phyloP scores from a whole-genome alignment of 2,888 invertebrate species.

The Litoditis marina region DNA sequence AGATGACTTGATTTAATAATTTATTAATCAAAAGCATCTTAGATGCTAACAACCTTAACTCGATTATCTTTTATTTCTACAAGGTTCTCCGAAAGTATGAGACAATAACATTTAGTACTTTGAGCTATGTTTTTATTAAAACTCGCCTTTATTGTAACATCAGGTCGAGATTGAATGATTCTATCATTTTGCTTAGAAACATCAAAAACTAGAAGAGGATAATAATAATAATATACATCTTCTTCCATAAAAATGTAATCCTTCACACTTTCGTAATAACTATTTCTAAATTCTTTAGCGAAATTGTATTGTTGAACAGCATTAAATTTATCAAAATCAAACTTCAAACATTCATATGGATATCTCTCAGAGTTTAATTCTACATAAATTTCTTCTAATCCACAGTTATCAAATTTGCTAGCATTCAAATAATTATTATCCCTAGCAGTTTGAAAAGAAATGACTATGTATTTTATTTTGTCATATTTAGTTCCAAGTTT shows the following conservation, averaged over 20 bases:
- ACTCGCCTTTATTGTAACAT: slow-evolving; percentile 41
- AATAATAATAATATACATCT: slow-evolving; percentile 39
- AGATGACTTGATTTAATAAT: slow-evolving; percentile 8
- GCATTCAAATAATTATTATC: slow-evolving; percentile 45
- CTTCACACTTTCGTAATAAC: slow-evolving; percentile 36
- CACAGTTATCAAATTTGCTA: slow-evolving; percentile 44
- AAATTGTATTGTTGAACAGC: slow-evolving; percentile 47
- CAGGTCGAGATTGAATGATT: slow-evolving; percentile 39
- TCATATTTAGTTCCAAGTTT: slow-evolving; percentile 48
- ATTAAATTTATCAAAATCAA: slow-evolving; percentile 44
- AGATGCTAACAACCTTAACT: slow-evolving; percentile 32
- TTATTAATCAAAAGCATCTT: slow-evolving; percentile 10
- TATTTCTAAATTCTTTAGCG: slow-evolving; percentile 44
- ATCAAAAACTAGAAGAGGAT: slow-evolving; percentile 39
- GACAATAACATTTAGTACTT: slow-evolving; percentile 37
- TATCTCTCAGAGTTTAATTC: slow-evolving; percentile 43
- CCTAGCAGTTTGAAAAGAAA: slow-evolving; percentile 35
- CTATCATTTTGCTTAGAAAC: slow-evolving; percentile 45
- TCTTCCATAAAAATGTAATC: slow-evolving; percentile 44
- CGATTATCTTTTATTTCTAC: slow-evolving; percentile 38
- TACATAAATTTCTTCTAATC: slow-evolving; percentile 40
- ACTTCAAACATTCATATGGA: slow-evolving; percentile 45
- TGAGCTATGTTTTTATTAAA: slow-evolving; percentile 32
- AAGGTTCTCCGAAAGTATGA: slow-evolving; percentile 30
- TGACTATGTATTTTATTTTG: slow-evolving; percentile 42